Base-by-base conservation (phyloP, 2,888 invertebrate species). In the Criorhina ranunculi region DNA sequence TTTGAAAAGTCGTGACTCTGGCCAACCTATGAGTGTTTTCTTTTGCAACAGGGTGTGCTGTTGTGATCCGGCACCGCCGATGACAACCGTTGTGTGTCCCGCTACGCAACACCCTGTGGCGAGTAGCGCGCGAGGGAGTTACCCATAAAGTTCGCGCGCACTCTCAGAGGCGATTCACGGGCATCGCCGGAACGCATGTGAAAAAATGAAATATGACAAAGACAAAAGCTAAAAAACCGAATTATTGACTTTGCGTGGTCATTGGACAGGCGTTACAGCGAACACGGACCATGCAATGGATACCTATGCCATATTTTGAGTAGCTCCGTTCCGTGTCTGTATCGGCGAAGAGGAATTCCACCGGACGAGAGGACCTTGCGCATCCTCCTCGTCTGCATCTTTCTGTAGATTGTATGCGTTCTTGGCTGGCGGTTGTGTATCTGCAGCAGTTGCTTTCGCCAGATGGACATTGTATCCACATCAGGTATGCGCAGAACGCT, bases 191-290 rank as follows among this genome's bases (percentile, higher is more conserved):
- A 87, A 86, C 78, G 87, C 86, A 87, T 86, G 87, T 81, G 86
- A 83, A 87, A 87, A 87, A 87, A 87, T 87, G 87, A 87, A 82
- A 87, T 87, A 87, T 87, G 76, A 80, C 80, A 79, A 85, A 86
- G 80, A 86, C 72, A 86, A 86, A 85, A 77, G 67, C 73, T 75
- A 78, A 73, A 86, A 72, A 86, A 73, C 73, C 83, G 60, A 87
- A 87, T 80, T 86, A 87, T 78, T 85, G 85, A 76, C 85, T 85
- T 85, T 85, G 87, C 87, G 81, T 86, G 87, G 87, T 79, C 78
- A 86, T 86, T 86, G 75, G 86, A 86, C 81, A 87, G 86, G 87
- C 86, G 86, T 81, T 73, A 76, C 82, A 79, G 66, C 69, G 69
- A 86, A 83, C 83, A 83, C 75, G 82, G 79, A 57, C 78, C 76